A percentile compares a stretch with the other conserved stretches of the same genome.
Evolutionary conservation across 2,888 invertebrate genomes (phyloP).

Genomic region (Exephanes ischioxanthus): DNA sequence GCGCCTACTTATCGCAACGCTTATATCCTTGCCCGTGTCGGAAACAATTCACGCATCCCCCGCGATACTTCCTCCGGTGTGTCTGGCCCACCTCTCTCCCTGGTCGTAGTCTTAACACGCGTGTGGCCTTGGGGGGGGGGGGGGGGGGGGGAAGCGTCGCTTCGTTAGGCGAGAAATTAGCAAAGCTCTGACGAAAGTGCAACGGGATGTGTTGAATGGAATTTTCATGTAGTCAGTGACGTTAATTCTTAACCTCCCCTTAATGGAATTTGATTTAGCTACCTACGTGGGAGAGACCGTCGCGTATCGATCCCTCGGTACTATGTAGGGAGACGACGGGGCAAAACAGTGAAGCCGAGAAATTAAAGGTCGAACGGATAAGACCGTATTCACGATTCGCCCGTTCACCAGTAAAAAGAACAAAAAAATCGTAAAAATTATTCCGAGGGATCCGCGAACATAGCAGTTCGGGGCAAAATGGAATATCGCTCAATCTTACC

Average conservation of each 20-base stretch:
- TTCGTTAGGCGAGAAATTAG: slow-evolving; percentile 1
- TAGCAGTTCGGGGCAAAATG: too few relatives aligned
- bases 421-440: too few relatives aligned
- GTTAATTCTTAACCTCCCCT: not conserved
- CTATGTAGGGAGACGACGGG: too few relatives aligned
- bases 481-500: too few relatives aligned
- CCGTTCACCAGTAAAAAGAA: too few relatives aligned
- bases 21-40: slow-evolving; percentile 37
- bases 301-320: not conserved
- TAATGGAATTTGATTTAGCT: not conserved
- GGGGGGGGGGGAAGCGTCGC: not conserved
- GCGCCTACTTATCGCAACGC: slow-evolving; percentile 42
- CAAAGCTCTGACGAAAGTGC: not conserved
- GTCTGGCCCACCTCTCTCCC: not conserved
- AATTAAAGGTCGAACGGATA: too few relatives aligned
- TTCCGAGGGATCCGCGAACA: too few relatives aligned
- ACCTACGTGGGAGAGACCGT: not conserved
- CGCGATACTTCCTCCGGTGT: not conserved
- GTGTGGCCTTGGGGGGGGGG: not conserved
- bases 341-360: too few relatives aligned
- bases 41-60: slow-evolving; percentile 44
- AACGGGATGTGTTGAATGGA: slow-evolving; percentile 8
- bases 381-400: too few relatives aligned
- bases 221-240: slow-evolving; percentile 1
- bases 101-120: not conserved